phyloP scores from a whole-genome alignment of 2,888 invertebrate genomes.

The Pharmacophagus antenor region DNA sequence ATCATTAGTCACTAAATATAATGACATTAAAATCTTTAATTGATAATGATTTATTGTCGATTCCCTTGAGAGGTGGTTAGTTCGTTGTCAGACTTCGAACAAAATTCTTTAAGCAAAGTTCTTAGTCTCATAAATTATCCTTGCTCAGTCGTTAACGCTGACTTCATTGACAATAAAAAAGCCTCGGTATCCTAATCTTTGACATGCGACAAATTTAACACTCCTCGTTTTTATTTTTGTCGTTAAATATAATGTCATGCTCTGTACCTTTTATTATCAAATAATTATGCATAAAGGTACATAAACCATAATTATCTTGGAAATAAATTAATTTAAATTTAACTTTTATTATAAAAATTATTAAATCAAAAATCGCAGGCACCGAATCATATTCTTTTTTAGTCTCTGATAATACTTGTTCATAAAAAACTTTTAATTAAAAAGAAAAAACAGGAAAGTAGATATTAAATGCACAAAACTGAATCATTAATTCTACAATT shows the following conservation, averaged over 20 bases:
- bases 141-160: constrained; percentile 22
- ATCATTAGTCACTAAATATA: neutral
- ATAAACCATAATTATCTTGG: neutral
- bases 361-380: too few species aligned
- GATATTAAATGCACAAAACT: too few species aligned
- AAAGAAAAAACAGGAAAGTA: too few species aligned
- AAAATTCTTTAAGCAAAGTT: constrained; percentile 23
- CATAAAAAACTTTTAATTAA: too few species aligned
- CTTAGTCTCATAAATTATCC: constrained; percentile 25
- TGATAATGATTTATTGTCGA: neutral
- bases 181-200: constrained; percentile 22
- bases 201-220: constrained; percentile 25
- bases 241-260: neutral
- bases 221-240: neutral
- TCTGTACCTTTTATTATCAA: neutral
- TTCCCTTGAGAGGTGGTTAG: constrained; percentile 16
- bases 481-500: neutral
- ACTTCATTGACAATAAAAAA: constrained; percentile 28
- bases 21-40: neutral
- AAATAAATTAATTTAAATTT: neutral
- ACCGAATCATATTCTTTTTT: too few species aligned
- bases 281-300: neutral
- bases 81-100: constrained; percentile 20
- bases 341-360: neutral
- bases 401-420: too few species aligned